A percentile compares a stretch with the other conserved stretches of the same genome.
These are phyloP conservation scores for Acanthurus lineatus DNA, from an alignment of 2,797 vertebrate genomes.

Conservation along the genomic window DNA sequence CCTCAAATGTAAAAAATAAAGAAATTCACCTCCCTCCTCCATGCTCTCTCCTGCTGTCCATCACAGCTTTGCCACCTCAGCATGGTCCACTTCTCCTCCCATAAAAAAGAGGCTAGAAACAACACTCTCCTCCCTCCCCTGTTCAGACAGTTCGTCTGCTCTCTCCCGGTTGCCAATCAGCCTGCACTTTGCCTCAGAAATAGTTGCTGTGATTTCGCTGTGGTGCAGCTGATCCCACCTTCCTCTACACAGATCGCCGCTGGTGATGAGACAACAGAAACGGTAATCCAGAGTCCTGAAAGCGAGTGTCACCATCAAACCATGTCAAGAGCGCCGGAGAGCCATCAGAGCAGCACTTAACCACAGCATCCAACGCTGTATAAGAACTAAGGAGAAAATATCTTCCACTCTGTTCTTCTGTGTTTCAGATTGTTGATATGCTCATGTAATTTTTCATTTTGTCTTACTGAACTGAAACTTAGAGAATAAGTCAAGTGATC, in stretches of 20 bases:
- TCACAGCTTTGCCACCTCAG: conserved; percentile 40
- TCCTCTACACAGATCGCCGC: conserved; percentile 31
- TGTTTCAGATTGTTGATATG: no score
- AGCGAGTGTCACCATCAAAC: conserved; percentile 7
- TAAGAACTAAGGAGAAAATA: background rate
- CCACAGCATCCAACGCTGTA: background rate
- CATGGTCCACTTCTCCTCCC: conserved; percentile 23
- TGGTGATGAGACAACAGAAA: conserved; percentile 53
- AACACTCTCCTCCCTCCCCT: conserved; percentile 10
- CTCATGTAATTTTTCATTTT: no score
- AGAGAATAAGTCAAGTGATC: no score
- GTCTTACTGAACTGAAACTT: no score
- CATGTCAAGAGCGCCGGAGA: background rate
- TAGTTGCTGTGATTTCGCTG: conserved; percentile 46
- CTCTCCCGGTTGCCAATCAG: conserved; percentile 29
- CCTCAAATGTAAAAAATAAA: conserved; percentile 9
- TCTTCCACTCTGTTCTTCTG: background rate
- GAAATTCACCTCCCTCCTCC: conserved; percentile 25
- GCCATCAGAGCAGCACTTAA: background rate
- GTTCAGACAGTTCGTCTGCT: background rate
- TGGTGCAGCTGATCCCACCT: conserved; percentile 38
- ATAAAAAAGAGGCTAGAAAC: conserved; percentile 31
- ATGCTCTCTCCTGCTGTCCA: conserved; percentile 22
- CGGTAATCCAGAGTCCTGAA: conserved; percentile 22
- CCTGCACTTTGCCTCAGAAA: conserved; percentile 49